Evolutionary conservation across 2,888 invertebrate genomes (phyloP).

Genomic region (Agrotis exclamationis): DNA sequence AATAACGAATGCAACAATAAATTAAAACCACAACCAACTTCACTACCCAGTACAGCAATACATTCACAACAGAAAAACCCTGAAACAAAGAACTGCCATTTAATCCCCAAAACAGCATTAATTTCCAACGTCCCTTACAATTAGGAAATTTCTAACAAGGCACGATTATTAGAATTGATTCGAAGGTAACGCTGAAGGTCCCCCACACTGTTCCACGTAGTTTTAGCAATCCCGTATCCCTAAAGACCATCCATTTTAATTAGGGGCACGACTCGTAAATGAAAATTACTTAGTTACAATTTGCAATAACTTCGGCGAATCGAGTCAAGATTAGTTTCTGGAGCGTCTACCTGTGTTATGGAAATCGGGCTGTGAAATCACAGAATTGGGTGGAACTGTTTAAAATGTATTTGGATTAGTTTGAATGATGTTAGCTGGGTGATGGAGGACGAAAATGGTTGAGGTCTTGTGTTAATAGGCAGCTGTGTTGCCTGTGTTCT

Average conservation of each 20-base stretch:
- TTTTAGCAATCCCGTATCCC: constrained; percentile 48
- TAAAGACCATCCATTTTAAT: constrained; percentile 60
- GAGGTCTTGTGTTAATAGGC: not conserved
- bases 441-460: not conserved
- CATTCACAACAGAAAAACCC: constrained; percentile 22
- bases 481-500: too few relatives aligned
- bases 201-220: constrained; percentile 41
- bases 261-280: constrained; percentile 58
- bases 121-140: constrained; percentile 38
- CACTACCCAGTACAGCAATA: not conserved
- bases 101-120: constrained; percentile 29
- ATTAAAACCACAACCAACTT: not conserved
- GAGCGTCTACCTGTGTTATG: constrained; percentile 46
- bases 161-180: constrained; percentile 63
- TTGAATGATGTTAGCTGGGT: constrained; percentile 19
- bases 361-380: constrained; percentile 26
- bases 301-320: constrained; percentile 52
- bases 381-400: constrained; percentile 30
- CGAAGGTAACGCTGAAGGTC: constrained; percentile 46
- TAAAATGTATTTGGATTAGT: constrained; percentile 22
- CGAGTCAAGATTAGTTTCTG: constrained; percentile 56
- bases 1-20: not conserved
- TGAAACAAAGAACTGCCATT: constrained; percentile 30
- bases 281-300: constrained; percentile 57
- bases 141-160: constrained; percentile 58